A percentile compares a stretch with the other conserved stretches of the same genome.
Conservation (phyloP, 2,888 invertebrate genomes). For the Heliconius hortense region DNA sequence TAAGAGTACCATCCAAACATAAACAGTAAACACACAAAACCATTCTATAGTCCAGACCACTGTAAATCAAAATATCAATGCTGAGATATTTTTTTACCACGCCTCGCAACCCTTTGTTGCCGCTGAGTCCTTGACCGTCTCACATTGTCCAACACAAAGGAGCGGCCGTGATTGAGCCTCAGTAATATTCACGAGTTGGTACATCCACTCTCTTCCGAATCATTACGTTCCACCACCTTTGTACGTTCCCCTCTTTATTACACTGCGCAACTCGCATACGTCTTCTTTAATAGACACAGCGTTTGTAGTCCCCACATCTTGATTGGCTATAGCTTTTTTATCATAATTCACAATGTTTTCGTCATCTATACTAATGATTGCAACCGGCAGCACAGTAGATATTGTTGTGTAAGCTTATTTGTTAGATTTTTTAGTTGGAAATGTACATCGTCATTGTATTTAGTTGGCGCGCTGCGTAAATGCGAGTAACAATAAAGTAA, state of each 20-base stretch:
- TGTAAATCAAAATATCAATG: slow-evolving; percentile 39
- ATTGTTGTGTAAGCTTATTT: slow-evolving; percentile 71
- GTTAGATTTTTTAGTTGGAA: slow-evolving; percentile 57
- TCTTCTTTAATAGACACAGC: slow-evolving; percentile 58
- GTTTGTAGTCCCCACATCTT: slow-evolving; percentile 59
- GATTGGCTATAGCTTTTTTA: slow-evolving; percentile 73
- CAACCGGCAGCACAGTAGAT: slow-evolving; percentile 74
- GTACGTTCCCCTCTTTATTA: slow-evolving; percentile 69
- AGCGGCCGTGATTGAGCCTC: slow-evolving; percentile 72
- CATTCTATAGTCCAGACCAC: slow-evolving; percentile 11
- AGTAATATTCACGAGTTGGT: slow-evolving; percentile 73
- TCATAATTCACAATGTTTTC: slow-evolving; percentile 71
- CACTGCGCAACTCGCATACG: slow-evolving; percentile 63
- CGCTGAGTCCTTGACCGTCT: slow-evolving; percentile 77
- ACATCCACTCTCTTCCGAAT: slow-evolving; percentile 78
- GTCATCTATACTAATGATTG: slow-evolving; percentile 82
- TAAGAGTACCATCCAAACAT: background rate
- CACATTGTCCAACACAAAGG: slow-evolving; percentile 68
- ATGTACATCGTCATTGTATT: slow-evolving; percentile 77
- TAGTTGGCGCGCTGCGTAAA: slow-evolving; percentile 69
- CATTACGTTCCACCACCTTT: slow-evolving; percentile 77
- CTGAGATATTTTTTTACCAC: slow-evolving; percentile 42
- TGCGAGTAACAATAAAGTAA: slow-evolving; percentile 67
- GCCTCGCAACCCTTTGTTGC: slow-evolving; percentile 68
- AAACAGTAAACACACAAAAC: background rate